Conservation (phyloP, 1,140 invertebrate species). For the Eupristina koningsbergeri region DNA sequence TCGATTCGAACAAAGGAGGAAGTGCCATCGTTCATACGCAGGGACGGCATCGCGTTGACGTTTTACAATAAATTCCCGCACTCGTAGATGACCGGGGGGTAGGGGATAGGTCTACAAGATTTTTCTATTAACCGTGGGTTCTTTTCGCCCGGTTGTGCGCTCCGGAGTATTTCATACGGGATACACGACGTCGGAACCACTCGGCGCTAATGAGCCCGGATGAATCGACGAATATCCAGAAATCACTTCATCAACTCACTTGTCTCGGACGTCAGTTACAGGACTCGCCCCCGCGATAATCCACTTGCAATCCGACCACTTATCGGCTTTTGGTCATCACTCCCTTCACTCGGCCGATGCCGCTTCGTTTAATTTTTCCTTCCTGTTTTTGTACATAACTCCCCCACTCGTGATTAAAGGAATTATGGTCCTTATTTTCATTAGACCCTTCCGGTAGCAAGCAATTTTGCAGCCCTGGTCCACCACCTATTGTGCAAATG, state of each 20-base stretch:
- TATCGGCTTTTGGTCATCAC: neutral
- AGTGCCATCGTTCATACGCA: neutral
- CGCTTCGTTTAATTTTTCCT: neutral
- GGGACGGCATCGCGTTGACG: neutral
- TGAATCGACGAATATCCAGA: constrained; percentile 41
- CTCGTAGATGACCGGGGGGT: neutral
- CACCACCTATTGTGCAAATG: no score
- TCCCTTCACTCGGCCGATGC: neutral
- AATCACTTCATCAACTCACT: constrained; percentile 47
- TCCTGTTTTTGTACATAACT: neutral
- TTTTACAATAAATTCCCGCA: constrained; percentile 21
- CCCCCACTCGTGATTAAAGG: no score
- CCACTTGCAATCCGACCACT: constrained; percentile 11
- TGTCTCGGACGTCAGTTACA: constrained; percentile 39
- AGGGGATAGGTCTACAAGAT: constrained; percentile 25
- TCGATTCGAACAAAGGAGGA: neutral
- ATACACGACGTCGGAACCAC: neutral
- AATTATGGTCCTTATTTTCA: no score
- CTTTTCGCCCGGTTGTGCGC: neutral
- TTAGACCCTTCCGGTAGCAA: no score
- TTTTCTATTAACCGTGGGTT: constrained; percentile 41
- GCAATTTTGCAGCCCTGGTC: no score
- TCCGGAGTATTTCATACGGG: neutral
- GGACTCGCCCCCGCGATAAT: neutral
- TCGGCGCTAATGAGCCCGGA: constrained; percentile 41